phyloP scores from a whole-genome alignment of 1,140 invertebrate genomes.

The Drosophila repleta region DNA sequence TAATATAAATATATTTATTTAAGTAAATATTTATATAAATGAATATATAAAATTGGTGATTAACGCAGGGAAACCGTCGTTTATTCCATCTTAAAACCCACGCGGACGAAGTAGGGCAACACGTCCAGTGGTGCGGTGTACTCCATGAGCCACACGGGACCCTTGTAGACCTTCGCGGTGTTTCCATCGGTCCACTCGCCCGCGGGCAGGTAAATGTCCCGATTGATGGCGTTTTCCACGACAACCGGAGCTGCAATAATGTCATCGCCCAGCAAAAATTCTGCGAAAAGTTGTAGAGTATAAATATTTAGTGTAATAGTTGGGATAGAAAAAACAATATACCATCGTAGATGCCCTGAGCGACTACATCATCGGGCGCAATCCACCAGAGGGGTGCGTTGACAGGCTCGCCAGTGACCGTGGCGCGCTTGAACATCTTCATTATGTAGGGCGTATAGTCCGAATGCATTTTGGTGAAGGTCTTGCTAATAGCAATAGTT shows the following conservation, averaged over 20 bases:
- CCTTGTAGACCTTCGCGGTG: conserved; percentile 84
- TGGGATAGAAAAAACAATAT: conserved; percentile 40
- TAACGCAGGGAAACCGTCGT: background rate
- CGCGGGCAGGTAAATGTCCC: conserved; percentile 91
- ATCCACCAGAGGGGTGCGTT: conserved; percentile 97
- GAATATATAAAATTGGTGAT: no score
- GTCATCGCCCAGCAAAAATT: conserved; percentile 92
- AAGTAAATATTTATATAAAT: background rate
- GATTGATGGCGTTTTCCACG: conserved; percentile 86
- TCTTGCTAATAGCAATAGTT: conserved; percentile 87
- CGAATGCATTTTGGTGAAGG: conserved; percentile 89
- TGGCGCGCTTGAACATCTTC: conserved; percentile 86
- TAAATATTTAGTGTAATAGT: background rate
- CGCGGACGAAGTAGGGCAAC: conserved; percentile 87
- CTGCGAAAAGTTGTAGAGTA: conserved; percentile 83
- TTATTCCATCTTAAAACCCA: conserved; percentile 51
- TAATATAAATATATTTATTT: background rate
- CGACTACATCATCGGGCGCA: conserved; percentile 88
- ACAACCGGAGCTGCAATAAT: conserved; percentile 94
- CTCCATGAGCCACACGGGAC: conserved; percentile 87
- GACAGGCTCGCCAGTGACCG: conserved; percentile 88
- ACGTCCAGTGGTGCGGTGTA: conserved; percentile 88
- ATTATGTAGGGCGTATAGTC: conserved; percentile 87
- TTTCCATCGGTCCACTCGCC: conserved; percentile 89
- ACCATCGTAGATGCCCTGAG: conserved; percentile 89